Evolutionary conservation across 2,113 vertebrate genomes (phyloP).

Genomic region (Dolichallabes microphthalmus): DNA sequence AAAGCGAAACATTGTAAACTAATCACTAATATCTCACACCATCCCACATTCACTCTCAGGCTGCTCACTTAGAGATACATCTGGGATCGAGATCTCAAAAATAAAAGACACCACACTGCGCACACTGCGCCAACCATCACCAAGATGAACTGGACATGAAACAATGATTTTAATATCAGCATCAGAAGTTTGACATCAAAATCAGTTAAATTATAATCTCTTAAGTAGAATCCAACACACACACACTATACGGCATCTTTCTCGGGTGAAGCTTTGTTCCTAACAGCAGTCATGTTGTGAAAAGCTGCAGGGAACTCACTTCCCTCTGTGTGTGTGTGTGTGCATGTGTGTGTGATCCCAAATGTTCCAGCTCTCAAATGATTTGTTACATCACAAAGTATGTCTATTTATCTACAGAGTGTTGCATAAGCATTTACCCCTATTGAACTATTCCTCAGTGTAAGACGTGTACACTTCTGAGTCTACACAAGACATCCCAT

Average conservation of each 20-base stretch:
- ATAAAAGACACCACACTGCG: too few relatives aligned
- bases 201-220: not conserved
- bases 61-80: too few relatives aligned
- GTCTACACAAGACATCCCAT: not conserved
- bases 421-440: not conserved
- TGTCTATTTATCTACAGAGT: not conserved
- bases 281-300: slow-evolving; percentile 10
- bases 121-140: too few relatives aligned
- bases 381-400: not conserved
- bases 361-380: slow-evolving; percentile 3
- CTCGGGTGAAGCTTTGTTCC: not conserved
- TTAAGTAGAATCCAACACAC: not conserved
- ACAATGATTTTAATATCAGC: not conserved
- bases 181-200: not conserved
- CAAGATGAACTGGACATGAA: too few relatives aligned
- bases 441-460: not conserved
- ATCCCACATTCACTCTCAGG: too few relatives aligned
- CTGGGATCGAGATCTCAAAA: too few relatives aligned
- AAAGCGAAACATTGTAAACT: too few relatives aligned
- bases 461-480: not conserved
- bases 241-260: not conserved
- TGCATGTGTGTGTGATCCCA: slow-evolving; percentile 18
- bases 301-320: slow-evolving; percentile 4
- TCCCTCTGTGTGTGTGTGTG: slow-evolving; percentile 5
- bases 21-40: too few relatives aligned